Base-by-base conservation (phyloP, 2,113 vertebrate genomes). In the Ctenomys sociabilis region DNA sequence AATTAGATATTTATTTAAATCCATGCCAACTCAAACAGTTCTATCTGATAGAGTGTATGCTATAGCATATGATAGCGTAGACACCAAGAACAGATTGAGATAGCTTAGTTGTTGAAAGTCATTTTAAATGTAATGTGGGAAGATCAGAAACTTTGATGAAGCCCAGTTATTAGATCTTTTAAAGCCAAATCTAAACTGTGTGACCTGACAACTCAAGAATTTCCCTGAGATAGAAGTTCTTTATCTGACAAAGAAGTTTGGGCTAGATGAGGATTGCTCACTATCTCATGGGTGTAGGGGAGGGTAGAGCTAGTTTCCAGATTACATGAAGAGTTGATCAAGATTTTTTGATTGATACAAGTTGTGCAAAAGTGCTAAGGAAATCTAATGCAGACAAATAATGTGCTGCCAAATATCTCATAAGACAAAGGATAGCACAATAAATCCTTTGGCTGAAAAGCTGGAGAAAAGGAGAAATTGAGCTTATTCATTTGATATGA, bases 1-100 rank as follows among this genome's bases (percentile, higher is more conserved):
- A 77, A 82, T 89, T 77, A 85, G 32, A 88, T 35, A 88, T 43
- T 82, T 10, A 85, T 78, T 94, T 73, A 70, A 89, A 90, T n/a
- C 11, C 82, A 93, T 77, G 88, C 2, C 45, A 28, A 85, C 72
- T 83, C 35, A 91, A 73, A 70, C 7, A 75, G 9, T 14, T 73
- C 83, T 61, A 66, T 24, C 5, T 35, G 35, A n/a, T 68, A 75
- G 2, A 87, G 24, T 73, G 37, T 54, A 83, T 54, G 0, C 59
- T 78, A 28, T 22, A 80, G 35, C n/a, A 95, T 64, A 91, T 35
- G 3, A 45, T 70, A 64, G 70, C n/a, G 61, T 85, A 75, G 66
- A 66, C 35, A 93, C 30, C 8, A 88, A 93, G 28, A 78, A 59
- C 43, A 85, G 35, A 82, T 66, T 91, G 59, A 95, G n/a, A 80